Evolutionary conservation across 2,888 invertebrate species (phyloP).

Genomic region (Esperia sulphurella): DNA sequence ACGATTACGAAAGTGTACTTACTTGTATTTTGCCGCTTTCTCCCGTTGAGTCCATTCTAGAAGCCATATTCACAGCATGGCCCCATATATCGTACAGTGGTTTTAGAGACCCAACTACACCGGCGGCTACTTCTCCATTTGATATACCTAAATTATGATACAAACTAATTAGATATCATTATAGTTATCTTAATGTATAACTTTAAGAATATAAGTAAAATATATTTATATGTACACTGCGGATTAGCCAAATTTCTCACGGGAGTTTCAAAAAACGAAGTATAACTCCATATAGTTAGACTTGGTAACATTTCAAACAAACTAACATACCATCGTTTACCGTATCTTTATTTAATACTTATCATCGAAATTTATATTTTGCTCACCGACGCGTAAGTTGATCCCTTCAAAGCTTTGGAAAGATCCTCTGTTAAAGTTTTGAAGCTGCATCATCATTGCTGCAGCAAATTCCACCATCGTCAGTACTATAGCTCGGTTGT

Average conservation of each 20-base stretch:
- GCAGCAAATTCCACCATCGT: constrained; percentile 75
- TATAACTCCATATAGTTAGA: too few species aligned
- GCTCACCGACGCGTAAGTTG: constrained; percentile 86
- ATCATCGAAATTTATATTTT: neutral
- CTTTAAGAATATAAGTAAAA: too few species aligned
- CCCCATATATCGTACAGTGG: constrained; percentile 99
- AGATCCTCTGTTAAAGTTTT: constrained; percentile 78
- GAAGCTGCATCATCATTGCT: constrained; percentile 72
- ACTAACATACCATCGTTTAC: too few species aligned
- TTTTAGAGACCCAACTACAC: constrained; percentile 95
- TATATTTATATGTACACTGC: too few species aligned
- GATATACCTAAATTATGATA: constrained; percentile 83
- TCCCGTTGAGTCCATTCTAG: constrained; percentile 96
- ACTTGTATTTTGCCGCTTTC: constrained; percentile 88
- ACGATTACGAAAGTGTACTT: constrained; percentile 12
- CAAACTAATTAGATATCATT: too few species aligned
- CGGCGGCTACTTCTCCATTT: constrained; percentile 94
- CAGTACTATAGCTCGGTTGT: constrained; percentile 60
- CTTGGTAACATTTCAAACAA: too few species aligned
- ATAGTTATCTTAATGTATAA: too few species aligned
- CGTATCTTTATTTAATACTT: neutral
- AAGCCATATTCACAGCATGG: constrained; percentile 97
- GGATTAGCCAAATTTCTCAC: too few species aligned
- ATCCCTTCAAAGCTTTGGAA: constrained; percentile 81
- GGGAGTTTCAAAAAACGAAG: too few species aligned